These are phyloP conservation scores for Zoanthus sociatus DNA, from an alignment of 92 coral and sea anemone species.

Conservation along the genomic window DNA sequence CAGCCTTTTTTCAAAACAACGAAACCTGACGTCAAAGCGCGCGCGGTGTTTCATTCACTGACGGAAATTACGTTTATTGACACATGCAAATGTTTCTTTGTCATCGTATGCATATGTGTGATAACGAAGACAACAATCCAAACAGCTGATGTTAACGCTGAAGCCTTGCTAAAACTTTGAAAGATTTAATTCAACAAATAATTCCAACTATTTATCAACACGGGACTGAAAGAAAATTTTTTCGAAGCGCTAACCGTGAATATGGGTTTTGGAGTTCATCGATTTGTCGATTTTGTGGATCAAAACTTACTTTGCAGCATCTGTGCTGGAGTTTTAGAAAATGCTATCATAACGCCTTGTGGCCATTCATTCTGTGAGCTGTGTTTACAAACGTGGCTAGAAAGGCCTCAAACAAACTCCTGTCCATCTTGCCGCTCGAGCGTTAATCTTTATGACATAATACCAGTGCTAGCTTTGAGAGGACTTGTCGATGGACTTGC, in stretches of 20 bases:
- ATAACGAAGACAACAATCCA: conserved; percentile 49
- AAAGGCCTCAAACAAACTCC: conserved; percentile 80
- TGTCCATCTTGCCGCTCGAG: conserved; percentile 93
- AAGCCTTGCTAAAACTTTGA: background rate
- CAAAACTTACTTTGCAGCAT: conserved; percentile 95
- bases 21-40: conserved; percentile 1
- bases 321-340: conserved; percentile 94
- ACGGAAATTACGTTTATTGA: conserved; percentile 59
- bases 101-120: conserved; percentile 62
- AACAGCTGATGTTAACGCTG: conserved; percentile 63
- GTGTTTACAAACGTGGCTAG: conserved; percentile 93
- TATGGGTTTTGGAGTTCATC: conserved; percentile 92
- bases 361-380: conserved; percentile 96
- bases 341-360: conserved; percentile 93
- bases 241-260: conserved; percentile 7
- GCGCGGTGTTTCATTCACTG: conserved; percentile 20
- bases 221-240: background rate
- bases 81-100: conserved; percentile 74
- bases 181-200: background rate
- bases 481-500: conserved; percentile 89
- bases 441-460: conserved; percentile 71
- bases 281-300: conserved; percentile 87
- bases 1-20: conserved; percentile 5
- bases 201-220: background rate
- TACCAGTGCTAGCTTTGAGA: conserved; percentile 92